Conservation (phyloP, 2,888 invertebrate genomes). For the Archaeoteleia sp. region DNA sequence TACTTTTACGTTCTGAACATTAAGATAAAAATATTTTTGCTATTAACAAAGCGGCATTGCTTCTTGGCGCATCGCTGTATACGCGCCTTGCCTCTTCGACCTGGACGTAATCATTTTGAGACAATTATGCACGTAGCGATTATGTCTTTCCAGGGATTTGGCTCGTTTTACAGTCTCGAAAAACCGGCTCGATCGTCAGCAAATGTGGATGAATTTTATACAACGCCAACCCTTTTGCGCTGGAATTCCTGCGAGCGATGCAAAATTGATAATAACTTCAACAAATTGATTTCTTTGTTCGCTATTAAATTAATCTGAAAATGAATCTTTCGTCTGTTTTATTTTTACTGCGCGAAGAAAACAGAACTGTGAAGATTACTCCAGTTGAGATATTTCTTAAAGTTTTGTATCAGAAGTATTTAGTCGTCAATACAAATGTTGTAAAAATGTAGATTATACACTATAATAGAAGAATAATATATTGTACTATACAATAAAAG, state of each 20-base stretch:
- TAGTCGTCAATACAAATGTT: too few relatives aligned
- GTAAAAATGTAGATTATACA: too few relatives aligned
- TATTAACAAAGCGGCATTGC: conserved; percentile 39
- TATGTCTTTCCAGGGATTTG: conserved; percentile 6
- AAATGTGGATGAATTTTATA: neutral
- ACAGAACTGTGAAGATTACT: too few relatives aligned
- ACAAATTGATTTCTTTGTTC: too few relatives aligned
- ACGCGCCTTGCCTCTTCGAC: conserved; percentile 1
- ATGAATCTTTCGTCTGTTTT: neutral
- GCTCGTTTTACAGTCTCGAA: conserved; percentile 5
- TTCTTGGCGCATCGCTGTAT: conserved; percentile 23
- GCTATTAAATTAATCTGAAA: too few relatives aligned
- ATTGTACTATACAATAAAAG: too few relatives aligned
- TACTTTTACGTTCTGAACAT: conserved; percentile 41
- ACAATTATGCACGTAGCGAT: conserved; percentile 34
- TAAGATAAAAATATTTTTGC: conserved; percentile 48
- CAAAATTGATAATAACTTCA: neutral
- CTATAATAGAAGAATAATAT: too few relatives aligned
- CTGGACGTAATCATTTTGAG: neutral
- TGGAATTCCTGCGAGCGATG: neutral
- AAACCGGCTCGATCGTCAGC: conserved; percentile 6
- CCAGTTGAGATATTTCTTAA: too few relatives aligned
- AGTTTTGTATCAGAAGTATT: too few relatives aligned
- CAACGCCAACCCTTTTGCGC: neutral
- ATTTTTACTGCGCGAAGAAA: too few relatives aligned